These are phyloP conservation scores for Lasioglossum villosulum DNA, from an alignment of 2,888 invertebrate genomes.

Conservation along the genomic window DNA sequence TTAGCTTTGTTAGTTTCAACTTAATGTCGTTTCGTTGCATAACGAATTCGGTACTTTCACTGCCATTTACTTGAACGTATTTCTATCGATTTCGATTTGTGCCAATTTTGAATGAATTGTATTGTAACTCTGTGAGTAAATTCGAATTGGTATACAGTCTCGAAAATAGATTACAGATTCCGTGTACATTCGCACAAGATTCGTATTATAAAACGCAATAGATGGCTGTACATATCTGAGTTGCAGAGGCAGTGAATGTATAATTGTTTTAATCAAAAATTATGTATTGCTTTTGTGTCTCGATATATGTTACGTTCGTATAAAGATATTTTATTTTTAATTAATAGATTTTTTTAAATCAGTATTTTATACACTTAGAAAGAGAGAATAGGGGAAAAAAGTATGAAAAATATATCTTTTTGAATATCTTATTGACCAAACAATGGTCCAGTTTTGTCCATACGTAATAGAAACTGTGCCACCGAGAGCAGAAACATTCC, in stretches of 20 bases:
- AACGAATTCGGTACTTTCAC: slow-evolving; percentile 63
- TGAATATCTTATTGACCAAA: slow-evolving; percentile 58
- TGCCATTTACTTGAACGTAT: slow-evolving; percentile 57
- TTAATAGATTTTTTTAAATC: slow-evolving; percentile 37
- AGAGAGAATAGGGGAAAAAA: slow-evolving; percentile 32
- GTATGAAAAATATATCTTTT: slow-evolving; percentile 54
- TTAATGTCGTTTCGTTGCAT: slow-evolving; percentile 49
- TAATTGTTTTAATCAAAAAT: slow-evolving; percentile 31
- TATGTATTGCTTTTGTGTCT: slow-evolving; percentile 19
- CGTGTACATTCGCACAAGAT: slow-evolving; percentile 53
- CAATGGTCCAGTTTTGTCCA: slow-evolving; percentile 50
- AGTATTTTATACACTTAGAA: slow-evolving; percentile 42
- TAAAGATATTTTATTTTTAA: slow-evolving; percentile 24
- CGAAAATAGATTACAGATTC: slow-evolving; percentile 41
- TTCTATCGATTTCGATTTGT: slow-evolving; percentile 37
- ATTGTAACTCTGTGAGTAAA: slow-evolving; percentile 23
- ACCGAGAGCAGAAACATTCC: slow-evolving; percentile 79
- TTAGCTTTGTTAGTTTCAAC: slow-evolving; percentile 48
- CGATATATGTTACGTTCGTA: slow-evolving; percentile 27
- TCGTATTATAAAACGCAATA: slow-evolving; percentile 25
- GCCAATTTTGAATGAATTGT: slow-evolving; percentile 24
- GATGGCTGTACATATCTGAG: slow-evolving; percentile 26
- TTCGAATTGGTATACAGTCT: slow-evolving; percentile 37
- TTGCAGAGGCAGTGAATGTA: slow-evolving; percentile 66
- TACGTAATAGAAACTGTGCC: slow-evolving; percentile 72